Evolutionary conservation across 2,888 invertebrate species (phyloP), one percentile per base, ranked within the genome.

Genomic region (Metopia argyrocephala): DNA sequence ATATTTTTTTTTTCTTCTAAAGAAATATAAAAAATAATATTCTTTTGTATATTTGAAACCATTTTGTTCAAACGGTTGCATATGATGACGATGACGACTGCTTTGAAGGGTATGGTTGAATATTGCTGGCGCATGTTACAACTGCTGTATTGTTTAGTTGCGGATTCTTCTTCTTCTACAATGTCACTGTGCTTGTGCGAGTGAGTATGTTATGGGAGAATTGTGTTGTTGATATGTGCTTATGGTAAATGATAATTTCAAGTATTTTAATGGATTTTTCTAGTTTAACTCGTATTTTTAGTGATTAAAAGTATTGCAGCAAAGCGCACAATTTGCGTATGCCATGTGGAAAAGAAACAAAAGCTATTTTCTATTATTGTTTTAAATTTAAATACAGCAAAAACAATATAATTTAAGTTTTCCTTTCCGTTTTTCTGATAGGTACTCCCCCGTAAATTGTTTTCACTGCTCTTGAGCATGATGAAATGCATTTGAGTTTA

Each of bases 191-290:
- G 15, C 18, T 5, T 38, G 23, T 18, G 18, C 15, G 38, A 12
- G 9, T 18, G 28, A 64, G 3, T 28, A 20, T 21, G 27, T 71
- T n/a, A 1, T 57, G 38, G 1, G 38, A 15, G 9, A 15, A 12
- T 15, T 9, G 38, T 38, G 38, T 9, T 4, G 15, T 15, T 38
- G 38, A n/a, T n/a, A n/a, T 73, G 5, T 31, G 27, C 65, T 52
- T 50, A 66, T 79, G 76, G 61, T 76, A 75, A 38, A 76, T 79
- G 66, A 79, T 79, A 79, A 76, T 79, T 79, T 79, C 71, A 79
- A 79, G 79, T 76, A 62, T 71, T 70, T 79, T 79, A 79, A 79
- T 79, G 79, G 79, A 79, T 76, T 79, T 76, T 71, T 79, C 66
- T 61, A 78, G 78, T 78, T 78, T 66, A 78, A 54, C 54, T 66